Conservation (phyloP, 1,140 invertebrate species). For the Oncopodura yosiiana region DNA sequence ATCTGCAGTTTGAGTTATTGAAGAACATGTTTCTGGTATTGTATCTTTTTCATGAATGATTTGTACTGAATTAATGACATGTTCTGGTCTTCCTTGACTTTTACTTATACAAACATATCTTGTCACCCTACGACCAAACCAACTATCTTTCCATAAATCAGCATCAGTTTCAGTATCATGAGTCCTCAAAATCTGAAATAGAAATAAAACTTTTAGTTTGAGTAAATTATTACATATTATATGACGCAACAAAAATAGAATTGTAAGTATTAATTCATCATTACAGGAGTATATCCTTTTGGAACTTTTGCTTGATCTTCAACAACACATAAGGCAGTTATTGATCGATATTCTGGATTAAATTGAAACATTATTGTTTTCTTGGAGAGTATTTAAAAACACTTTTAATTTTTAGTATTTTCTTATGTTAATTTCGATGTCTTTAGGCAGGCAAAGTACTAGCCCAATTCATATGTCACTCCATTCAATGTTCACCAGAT, state of each 20-base stretch:
- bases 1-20: constrained; percentile 39
- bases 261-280: constrained; percentile 7
- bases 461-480: too few species aligned
- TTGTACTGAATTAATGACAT: constrained; percentile 41
- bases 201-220: neutral
- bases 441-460: too few species aligned
- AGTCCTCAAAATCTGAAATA: constrained; percentile 37
- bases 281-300: constrained; percentile 42
- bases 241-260: neutral
- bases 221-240: neutral
- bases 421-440: too few species aligned
- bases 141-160: constrained; percentile 44
- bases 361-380: constrained; percentile 27
- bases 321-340: constrained; percentile 44
- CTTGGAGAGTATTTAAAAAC: too few species aligned
- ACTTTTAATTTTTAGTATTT: too few species aligned
- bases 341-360: constrained; percentile 41
- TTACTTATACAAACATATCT: constrained; percentile 45
- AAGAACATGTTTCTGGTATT: constrained; percentile 42
- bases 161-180: constrained; percentile 43
- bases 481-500: too few species aligned
- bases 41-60: constrained; percentile 43
- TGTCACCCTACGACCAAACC: constrained; percentile 41
- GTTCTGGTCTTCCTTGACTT: constrained; percentile 39
- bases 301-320: constrained; percentile 43